These are phyloP conservation scores for Mythimna pallens DNA, from an alignment of 2,888 invertebrate species.

Conservation along the genomic window DNA sequence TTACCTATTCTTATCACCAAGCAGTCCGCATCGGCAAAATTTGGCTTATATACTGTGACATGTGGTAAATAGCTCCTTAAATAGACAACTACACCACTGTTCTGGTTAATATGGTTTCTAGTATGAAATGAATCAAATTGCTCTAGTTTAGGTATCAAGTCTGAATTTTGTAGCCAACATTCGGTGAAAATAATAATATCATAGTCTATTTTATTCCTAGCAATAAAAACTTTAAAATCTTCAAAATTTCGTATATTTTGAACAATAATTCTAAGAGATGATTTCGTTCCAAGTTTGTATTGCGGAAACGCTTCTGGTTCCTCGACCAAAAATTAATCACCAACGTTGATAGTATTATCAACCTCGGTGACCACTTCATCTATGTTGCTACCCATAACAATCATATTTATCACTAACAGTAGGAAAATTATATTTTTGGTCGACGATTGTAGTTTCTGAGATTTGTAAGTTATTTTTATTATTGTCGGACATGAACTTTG, in stretches of 20 bases:
- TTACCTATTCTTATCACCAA: neutral
- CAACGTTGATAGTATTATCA: constrained; percentile 3
- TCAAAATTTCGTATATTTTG: neutral
- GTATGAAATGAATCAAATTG: too few relatives aligned
- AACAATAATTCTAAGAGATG: neutral
- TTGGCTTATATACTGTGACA: too few relatives aligned
- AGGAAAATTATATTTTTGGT: too few relatives aligned
- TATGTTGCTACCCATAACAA: neutral
- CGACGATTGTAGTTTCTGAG: too few relatives aligned
- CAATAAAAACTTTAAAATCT: neutral
- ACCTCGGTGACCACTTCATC: constrained; percentile 1
- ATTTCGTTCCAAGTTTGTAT: neutral
- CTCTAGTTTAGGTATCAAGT: neutral
- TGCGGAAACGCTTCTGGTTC: constrained; percentile 1
- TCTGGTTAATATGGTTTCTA: too few relatives aligned
- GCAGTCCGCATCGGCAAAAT: neutral
- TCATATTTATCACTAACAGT: too few relatives aligned
- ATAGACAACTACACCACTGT: too few relatives aligned
- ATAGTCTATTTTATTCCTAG: constrained; percentile 1
- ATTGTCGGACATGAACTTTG: too few relatives aligned
- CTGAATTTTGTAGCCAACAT: constrained; percentile 1
- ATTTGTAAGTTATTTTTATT: too few relatives aligned
- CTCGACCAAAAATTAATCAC: constrained; percentile 10
- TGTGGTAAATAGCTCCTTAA: too few relatives aligned
- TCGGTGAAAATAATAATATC: neutral